These are phyloP conservation scores for Eclectus roratus DNA, from an alignment of 2,113 vertebrate genomes.

Conservation along the genomic window DNA sequence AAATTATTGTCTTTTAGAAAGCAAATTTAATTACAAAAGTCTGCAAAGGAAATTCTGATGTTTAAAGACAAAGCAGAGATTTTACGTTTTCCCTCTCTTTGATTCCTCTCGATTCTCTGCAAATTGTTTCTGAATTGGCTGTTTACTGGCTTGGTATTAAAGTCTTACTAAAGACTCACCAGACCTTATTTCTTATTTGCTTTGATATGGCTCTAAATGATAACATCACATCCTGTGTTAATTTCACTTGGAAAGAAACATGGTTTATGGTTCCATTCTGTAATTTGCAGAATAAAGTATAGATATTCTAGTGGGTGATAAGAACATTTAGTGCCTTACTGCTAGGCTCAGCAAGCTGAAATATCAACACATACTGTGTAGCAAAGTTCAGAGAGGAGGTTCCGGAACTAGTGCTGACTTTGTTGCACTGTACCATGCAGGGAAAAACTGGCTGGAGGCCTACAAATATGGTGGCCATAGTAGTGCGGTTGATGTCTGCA, in stretches of 20 bases:
- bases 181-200: background rate
- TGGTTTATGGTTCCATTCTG: background rate
- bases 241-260: background rate
- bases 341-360: background rate
- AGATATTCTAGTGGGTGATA: background rate
- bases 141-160: background rate
- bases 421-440: rapidly evolving
- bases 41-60: background rate
- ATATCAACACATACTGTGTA: background rate
- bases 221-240: background rate
- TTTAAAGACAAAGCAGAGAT: background rate
- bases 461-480: background rate
- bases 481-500: no score
- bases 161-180: background rate
- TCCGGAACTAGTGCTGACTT: background rate
- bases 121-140: background rate
- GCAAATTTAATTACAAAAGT: background rate
- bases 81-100: background rate
- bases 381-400: background rate
- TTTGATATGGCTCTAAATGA: background rate
- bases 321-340: background rate
- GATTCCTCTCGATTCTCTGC: background rate
- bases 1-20: background rate
- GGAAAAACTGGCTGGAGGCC: background rate
- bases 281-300: background rate